Conservation (phyloP, 1,140 invertebrate genomes). For the Trypoxylus dichotomus region DNA sequence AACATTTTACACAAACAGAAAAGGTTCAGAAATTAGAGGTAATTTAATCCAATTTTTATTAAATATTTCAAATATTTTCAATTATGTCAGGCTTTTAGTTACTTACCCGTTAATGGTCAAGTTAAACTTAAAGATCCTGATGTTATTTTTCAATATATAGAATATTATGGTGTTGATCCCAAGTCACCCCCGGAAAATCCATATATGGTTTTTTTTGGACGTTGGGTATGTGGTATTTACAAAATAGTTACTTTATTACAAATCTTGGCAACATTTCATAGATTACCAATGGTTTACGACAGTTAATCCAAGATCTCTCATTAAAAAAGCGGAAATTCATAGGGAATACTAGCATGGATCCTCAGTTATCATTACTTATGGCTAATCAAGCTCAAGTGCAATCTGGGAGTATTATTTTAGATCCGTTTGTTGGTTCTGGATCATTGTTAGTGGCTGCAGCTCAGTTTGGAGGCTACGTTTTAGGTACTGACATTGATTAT, state of each 20-base stretch:
- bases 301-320: constrained; percentile 76
- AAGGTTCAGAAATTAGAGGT: constrained; percentile 88
- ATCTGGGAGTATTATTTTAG: constrained; percentile 76
- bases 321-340: constrained; percentile 92
- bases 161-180: constrained; percentile 83
- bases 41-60: constrained; percentile 39
- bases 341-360: constrained; percentile 97
- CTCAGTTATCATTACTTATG: constrained; percentile 89
- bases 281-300: constrained; percentile 80
- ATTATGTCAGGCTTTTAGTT: constrained; percentile 69
- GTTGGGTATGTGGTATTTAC: constrained; percentile 66
- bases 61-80: constrained; percentile 23
- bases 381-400: constrained; percentile 86
- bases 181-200: constrained; percentile 73
- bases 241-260: constrained; percentile 9
- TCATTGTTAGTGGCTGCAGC: constrained; percentile 90
- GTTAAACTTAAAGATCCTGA: constrained; percentile 85
- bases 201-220: constrained; percentile 79
- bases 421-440: constrained; percentile 95
- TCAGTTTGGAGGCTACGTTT: constrained; percentile 86
- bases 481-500: constrained; percentile 93
- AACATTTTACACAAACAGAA: constrained; percentile 74
- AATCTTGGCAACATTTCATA: constrained; percentile 51
- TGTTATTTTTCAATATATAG: constrained; percentile 76
- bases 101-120: constrained; percentile 76